These are phyloP conservation scores for Piscicola geometra DNA, from an alignment of 2,888 invertebrate genomes.

Conservation along the genomic window DNA sequence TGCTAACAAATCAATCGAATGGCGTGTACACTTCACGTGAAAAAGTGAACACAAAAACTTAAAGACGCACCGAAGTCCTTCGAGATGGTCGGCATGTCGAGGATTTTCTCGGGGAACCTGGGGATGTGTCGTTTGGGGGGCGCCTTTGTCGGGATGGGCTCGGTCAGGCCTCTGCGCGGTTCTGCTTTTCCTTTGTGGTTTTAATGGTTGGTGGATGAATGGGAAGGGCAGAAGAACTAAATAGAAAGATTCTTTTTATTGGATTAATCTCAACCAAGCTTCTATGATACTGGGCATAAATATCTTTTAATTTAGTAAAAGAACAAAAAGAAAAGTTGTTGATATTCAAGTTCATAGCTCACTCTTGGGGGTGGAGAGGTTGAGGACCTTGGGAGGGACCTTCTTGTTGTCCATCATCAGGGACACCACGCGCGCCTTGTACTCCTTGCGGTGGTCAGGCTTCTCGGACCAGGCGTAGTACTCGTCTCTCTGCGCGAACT, in stretches of 20 bases:
- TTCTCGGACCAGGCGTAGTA: constrained; percentile 28
- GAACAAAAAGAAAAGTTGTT: too few relatives aligned
- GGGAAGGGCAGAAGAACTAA: too few relatives aligned
- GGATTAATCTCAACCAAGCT: too few relatives aligned
- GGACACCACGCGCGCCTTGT: not conserved
- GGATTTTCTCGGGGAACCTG: constrained; percentile 26
- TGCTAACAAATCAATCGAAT: too few relatives aligned
- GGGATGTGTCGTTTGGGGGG: constrained; percentile 1
- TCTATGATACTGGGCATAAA: too few relatives aligned
- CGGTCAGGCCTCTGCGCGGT: not conserved
- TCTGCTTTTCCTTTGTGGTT: not conserved
- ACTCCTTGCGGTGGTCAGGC: not conserved
- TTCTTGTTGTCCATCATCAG: not conserved
- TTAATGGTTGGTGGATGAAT: not conserved
- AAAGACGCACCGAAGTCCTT: not conserved
- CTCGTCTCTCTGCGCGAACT: not conserved
- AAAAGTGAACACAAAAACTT: not conserved
- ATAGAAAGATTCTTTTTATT: too few relatives aligned
- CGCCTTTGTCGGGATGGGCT: not conserved
- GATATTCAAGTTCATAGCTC: not conserved
- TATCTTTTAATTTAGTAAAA: too few relatives aligned
- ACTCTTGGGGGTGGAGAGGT: constrained; percentile 16
- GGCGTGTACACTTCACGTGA: too few relatives aligned
- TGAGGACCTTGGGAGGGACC: not conserved
- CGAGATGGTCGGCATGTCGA: constrained; percentile 11